phyloP scores from a whole-genome alignment of 2,888 invertebrate genomes.

The Plemyria rubiginata region DNA sequence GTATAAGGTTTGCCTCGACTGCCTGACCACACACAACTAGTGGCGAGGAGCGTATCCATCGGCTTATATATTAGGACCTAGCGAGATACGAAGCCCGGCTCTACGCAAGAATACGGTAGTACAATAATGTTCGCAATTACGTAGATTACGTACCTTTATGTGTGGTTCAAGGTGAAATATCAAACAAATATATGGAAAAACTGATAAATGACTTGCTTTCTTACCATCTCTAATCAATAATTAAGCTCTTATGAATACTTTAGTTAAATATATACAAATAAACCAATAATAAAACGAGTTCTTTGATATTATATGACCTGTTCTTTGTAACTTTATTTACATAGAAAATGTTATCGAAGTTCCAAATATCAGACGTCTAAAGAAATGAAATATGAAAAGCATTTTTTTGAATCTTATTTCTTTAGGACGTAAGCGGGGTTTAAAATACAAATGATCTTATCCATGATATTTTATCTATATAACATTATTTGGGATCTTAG shows the following conservation, averaged over 20 bases:
- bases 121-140: slow-evolving; percentile 82
- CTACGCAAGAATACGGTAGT: slow-evolving; percentile 81
- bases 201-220: background rate
- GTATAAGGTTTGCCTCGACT: slow-evolving; percentile 78
- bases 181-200: slow-evolving; percentile 21
- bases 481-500: too few relatives aligned
- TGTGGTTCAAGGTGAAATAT: slow-evolving; percentile 76
- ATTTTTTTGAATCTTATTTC: too few relatives aligned
- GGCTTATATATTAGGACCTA: slow-evolving; percentile 78
- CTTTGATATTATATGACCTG: too few relatives aligned
- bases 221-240: background rate
- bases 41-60: slow-evolving; percentile 63
- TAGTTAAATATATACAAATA: background rate
- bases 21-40: slow-evolving; percentile 83
- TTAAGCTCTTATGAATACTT: too few relatives aligned
- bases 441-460: too few relatives aligned
- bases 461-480: too few relatives aligned
- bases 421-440: too few relatives aligned
- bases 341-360: too few relatives aligned
- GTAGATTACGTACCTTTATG: slow-evolving; percentile 70
- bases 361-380: too few relatives aligned
- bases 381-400: too few relatives aligned
- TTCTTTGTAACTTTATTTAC: too few relatives aligned
- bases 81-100: slow-evolving; percentile 73
- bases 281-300: background rate